These are phyloP conservation scores for Euplexia lucipara DNA, from an alignment of 2,888 invertebrate species.

Conservation along the genomic window DNA sequence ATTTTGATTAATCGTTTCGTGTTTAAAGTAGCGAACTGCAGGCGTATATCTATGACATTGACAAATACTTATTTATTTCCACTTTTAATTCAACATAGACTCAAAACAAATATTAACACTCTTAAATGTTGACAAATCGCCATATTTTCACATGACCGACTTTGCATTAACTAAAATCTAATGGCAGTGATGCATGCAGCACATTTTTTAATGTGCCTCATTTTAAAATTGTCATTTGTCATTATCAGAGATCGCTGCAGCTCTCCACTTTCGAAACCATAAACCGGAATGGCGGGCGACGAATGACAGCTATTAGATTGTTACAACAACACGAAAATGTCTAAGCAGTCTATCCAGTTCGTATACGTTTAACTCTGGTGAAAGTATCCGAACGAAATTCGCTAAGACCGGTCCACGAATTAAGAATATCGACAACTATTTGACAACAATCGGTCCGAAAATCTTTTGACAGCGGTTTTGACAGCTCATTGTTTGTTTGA, in stretches of 20 bases:
- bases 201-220: slow-evolving; percentile 55
- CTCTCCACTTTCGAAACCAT: slow-evolving; percentile 81
- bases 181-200: slow-evolving; percentile 50
- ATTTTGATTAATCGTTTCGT: slow-evolving; percentile 19
- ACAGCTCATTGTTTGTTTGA: slow-evolving; percentile 58
- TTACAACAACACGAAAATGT: slow-evolving; percentile 62
- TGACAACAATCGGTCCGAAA: slow-evolving; percentile 53
- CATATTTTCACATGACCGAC: slow-evolving; percentile 37
- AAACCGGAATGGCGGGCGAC: slow-evolving; percentile 76
- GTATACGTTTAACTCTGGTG: slow-evolving; percentile 62
- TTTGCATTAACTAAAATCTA: slow-evolving; percentile 58
- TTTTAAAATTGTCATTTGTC: slow-evolving; percentile 74
- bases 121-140: slow-evolving; percentile 57
- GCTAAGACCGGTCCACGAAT: slow-evolving; percentile 69
- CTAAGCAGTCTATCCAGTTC: slow-evolving; percentile 55
- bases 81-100: slow-evolving; percentile 24
- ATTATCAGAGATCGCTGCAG: slow-evolving; percentile 70
- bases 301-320: slow-evolving; percentile 69
- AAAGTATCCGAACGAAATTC: slow-evolving; percentile 72
- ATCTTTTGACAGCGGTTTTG: slow-evolving; percentile 53
- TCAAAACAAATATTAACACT: slow-evolving; percentile 41
- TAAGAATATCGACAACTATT: slow-evolving; percentile 63
- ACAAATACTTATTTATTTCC: slow-evolving; percentile 46
- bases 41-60: slow-evolving; percentile 29
- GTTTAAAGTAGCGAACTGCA: slow-evolving; percentile 46